These are phyloP conservation scores for Agrenia bidenticulata DNA, from an alignment of 2,888 invertebrate species.

Conservation along the genomic window DNA sequence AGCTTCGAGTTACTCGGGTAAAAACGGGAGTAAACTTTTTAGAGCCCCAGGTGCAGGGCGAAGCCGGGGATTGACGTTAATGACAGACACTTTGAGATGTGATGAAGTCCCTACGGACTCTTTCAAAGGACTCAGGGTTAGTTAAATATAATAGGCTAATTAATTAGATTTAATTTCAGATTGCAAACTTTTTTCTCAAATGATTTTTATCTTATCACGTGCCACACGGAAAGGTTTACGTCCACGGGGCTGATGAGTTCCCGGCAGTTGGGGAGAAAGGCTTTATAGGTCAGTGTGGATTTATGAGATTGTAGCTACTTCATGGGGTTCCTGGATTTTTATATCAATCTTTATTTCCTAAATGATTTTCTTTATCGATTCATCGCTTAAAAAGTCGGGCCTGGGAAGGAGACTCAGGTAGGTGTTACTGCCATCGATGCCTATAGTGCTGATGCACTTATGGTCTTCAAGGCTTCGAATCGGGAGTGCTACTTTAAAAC, in stretches of 20 bases:
- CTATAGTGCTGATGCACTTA: slow-evolving; percentile 41
- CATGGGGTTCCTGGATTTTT: not conserved
- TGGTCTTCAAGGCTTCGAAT: slow-evolving; percentile 37
- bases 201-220: too few relatives aligned
- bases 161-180: not conserved
- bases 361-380: not conserved
- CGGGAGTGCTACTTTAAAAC: slow-evolving; percentile 48
- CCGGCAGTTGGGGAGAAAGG: slow-evolving; percentile 50
- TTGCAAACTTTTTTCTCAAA: too few relatives aligned
- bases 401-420: slow-evolving; percentile 52
- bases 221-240: slow-evolving; percentile 26
- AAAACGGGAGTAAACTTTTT: slow-evolving; percentile 36
- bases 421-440: slow-evolving; percentile 50
- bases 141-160: not conserved
- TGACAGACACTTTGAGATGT: slow-evolving; percentile 51
- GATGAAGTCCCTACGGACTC: slow-evolving; percentile 49
- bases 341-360: not conserved
- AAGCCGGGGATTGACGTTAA: slow-evolving; percentile 49
- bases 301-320: not conserved
- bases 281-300: slow-evolving; percentile 25
- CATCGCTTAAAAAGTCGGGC: slow-evolving; percentile 47
- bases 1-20: slow-evolving; percentile 27
- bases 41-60: slow-evolving; percentile 50
- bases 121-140: slow-evolving; percentile 47
- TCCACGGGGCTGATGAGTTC: slow-evolving; percentile 52